Evolutionary conservation across 2,113 vertebrate genomes (phyloP).

Genomic region (Corythaixoides concolor): DNA sequence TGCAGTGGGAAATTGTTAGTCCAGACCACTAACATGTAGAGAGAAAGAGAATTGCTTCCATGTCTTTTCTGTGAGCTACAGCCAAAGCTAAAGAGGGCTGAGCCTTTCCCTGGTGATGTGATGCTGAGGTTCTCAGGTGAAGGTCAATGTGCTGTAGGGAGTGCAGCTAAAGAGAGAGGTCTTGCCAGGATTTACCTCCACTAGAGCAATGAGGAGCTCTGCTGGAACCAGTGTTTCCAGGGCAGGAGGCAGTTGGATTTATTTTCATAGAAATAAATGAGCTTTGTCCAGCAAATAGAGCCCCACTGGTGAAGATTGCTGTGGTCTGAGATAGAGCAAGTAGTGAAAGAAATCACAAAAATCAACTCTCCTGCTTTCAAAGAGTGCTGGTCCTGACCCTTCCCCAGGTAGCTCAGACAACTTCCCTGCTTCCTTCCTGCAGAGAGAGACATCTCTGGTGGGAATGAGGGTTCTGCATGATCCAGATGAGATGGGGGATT

Average conservation of each 20-base stretch:
- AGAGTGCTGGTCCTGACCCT: neutral
- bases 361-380: neutral
- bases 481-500: neutral
- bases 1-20: neutral
- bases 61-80: neutral
- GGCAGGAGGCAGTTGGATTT: neutral
- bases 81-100: neutral
- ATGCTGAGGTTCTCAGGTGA: neutral
- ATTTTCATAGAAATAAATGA: neutral
- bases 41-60: neutral
- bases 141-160: neutral
- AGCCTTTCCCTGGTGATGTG: neutral
- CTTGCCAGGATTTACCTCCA: neutral
- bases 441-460: neutral
- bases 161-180: neutral
- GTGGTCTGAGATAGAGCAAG: neutral
- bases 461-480: neutral
- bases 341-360: neutral
- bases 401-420: neutral
- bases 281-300: neutral
- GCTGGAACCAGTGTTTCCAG: neutral
- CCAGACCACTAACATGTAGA: fast-evolving
- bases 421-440: neutral
- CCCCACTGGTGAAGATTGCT: neutral
- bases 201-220: neutral